Base-by-base conservation (phyloP, 2,888 invertebrate species). In the Sarcophaga caerulescens region DNA sequence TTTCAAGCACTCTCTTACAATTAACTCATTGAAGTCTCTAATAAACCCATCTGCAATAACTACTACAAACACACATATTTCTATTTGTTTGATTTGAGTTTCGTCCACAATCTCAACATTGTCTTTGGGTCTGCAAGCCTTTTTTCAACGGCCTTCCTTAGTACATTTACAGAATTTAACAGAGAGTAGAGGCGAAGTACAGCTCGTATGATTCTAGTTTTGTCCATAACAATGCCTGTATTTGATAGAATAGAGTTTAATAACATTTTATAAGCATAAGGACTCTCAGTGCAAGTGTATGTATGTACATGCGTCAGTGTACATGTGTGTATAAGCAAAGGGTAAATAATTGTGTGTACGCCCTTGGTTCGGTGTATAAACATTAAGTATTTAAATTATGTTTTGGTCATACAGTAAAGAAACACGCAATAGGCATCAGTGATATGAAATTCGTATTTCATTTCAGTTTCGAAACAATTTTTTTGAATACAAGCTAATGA, bases 351-450 rank as follows among this genome's bases (percentile, higher is more conserved):
- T 44, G 59, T 59, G 19, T 5, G 73, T 57, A 69, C 77, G 71
- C 19, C 21, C 23, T 11, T 70, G 62, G 77, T 75, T 57, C 76
- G 62, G 60, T 19, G 10, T 59, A 21, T 68, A 45, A 62, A 87
- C 88, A 89, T 89, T 76, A 83, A 89, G 89, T 89, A 89, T 90
- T 91, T 89, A 90, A 91, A 90, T 91, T 90, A 91, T 91, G 90
- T 89, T 90, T 89, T 90, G 91, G 90, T 89, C 85, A 70, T 66
- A 70, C 77, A 52, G 52, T 14, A 14, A 17, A 4, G 52, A 17
- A 52, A 52, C 12, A 14, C 4, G 5, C 12, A 52, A 17, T 52
- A 17, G 12, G 71, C 17, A 65, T 65, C 8, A 35, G 35, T 35
- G 35, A 35, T 35, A 6, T 35, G 35, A 35, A 35, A 35, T 35